These are phyloP conservation scores for Zaprionus camerounensis DNA, from an alignment of 1,140 invertebrate species.

Conservation along the genomic window DNA sequence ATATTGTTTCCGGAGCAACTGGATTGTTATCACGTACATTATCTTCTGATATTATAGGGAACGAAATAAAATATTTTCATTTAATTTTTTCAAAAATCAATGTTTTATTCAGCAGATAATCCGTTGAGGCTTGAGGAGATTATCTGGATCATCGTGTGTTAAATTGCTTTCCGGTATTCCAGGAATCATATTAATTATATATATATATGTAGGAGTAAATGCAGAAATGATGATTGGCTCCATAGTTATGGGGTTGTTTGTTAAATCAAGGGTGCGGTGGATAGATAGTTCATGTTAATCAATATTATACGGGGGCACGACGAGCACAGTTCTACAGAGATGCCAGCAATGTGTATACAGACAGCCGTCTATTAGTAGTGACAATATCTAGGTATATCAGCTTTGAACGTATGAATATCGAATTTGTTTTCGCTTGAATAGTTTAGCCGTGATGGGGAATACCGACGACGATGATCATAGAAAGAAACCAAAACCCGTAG, in stretches of 20 bases:
- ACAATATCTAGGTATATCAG: conserved; percentile 61
- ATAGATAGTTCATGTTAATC: conserved; percentile 47
- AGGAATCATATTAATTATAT: conserved; percentile 52
- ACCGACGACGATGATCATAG: conserved; percentile 63
- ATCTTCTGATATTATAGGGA: not conserved
- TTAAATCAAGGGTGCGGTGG: conserved; percentile 50
- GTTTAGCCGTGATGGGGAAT: conserved; percentile 42
- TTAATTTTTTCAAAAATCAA: conserved; percentile 36
- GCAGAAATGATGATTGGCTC: conserved; percentile 62
- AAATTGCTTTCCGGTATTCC: conserved; percentile 73
- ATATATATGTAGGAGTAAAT: conserved; percentile 45
- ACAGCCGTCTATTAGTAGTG: conserved; percentile 32
- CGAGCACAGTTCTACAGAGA: conserved; percentile 25
- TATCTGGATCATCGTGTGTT: conserved; percentile 65
- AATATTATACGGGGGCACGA: conserved; percentile 37
- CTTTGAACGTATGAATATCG: conserved; percentile 61
- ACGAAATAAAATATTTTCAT: conserved; percentile 8
- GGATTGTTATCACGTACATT: not conserved
- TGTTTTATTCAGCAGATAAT: conserved; percentile 42
- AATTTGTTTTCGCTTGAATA: conserved; percentile 17
- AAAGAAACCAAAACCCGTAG: conserved; percentile 46
- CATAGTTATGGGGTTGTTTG: conserved; percentile 41
- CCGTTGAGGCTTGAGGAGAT: conserved; percentile 15
- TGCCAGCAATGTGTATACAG: conserved; percentile 29
- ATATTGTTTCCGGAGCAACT: not conserved